A percentile compares a stretch with the other conserved stretches of the same genome.
These are phyloP conservation scores for Agrypnus murinus DNA, from an alignment of 2,888 invertebrate species.

Conservation along the genomic window DNA sequence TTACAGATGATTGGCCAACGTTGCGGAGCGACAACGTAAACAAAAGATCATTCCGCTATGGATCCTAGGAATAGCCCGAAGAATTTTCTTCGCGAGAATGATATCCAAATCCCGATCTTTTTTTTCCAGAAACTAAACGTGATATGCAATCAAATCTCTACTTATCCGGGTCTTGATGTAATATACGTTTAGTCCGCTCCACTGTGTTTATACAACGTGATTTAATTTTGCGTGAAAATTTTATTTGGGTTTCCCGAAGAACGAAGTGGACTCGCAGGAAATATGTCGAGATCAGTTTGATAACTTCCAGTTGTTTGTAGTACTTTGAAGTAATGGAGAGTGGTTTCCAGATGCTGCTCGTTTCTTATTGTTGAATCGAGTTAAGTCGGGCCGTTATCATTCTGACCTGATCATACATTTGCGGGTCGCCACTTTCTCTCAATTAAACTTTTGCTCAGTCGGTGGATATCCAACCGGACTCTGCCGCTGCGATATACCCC, in stretches of 20 bases:
- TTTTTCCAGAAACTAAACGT: slow-evolving; percentile 35
- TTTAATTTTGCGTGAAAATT: slow-evolving; percentile 44
- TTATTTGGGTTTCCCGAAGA: slow-evolving; percentile 35
- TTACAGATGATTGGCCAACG: slow-evolving; percentile 53
- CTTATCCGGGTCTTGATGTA: slow-evolving; percentile 25
- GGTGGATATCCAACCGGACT: slow-evolving; percentile 14
- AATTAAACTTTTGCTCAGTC: slow-evolving; percentile 28
- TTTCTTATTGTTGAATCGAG: slow-evolving; percentile 25
- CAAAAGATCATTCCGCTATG: slow-evolving; percentile 37
- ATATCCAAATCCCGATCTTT: slow-evolving; percentile 29
- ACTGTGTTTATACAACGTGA: slow-evolving; percentile 41
- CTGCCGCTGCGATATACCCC: slow-evolving; percentile 4
- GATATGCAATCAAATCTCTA: slow-evolving; percentile 38
- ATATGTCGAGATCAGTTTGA: slow-evolving; percentile 33
- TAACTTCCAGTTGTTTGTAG: slow-evolving; percentile 25
- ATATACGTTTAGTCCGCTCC: slow-evolving; percentile 35
- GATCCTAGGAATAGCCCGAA: slow-evolving; percentile 20
- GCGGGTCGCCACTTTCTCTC: slow-evolving; percentile 13
- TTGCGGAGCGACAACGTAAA: slow-evolving; percentile 50
- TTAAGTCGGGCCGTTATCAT: slow-evolving; percentile 5
- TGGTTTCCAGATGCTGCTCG: slow-evolving; percentile 25
- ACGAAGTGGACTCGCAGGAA: slow-evolving; percentile 25
- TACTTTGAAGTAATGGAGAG: slow-evolving; percentile 24
- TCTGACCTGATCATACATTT: slow-evolving; percentile 23
- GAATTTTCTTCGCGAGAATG: slow-evolving; percentile 17